Conservation (phyloP, 2,113 vertebrate species). For the Gulo gulo region DNA sequence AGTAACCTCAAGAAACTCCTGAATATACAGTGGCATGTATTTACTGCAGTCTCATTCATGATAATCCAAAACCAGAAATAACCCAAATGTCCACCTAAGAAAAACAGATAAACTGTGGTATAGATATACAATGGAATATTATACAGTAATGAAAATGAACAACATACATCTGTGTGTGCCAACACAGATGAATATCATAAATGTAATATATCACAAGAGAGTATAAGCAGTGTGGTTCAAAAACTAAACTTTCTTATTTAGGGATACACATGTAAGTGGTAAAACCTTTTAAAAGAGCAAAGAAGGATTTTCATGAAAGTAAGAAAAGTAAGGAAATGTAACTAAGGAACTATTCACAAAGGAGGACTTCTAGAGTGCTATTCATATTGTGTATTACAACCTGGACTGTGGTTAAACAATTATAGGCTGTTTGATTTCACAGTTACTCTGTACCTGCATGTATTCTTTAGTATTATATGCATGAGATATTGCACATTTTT, state of each 20-base stretch:
- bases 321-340: not conserved
- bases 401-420: not conserved
- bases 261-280: not conserved
- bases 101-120: not conserved
- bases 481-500: not conserved
- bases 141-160: not conserved
- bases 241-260: slow-evolving; percentile 5
- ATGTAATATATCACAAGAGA: not conserved
- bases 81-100: not conserved
- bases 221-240: not conserved
- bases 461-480: not conserved
- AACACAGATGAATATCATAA: not conserved
- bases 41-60: not conserved
- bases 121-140: not conserved
- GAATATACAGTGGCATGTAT: not conserved
- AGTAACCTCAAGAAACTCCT: not conserved
- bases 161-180: not conserved
- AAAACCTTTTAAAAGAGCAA: not conserved
- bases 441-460: not conserved
- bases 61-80: not conserved
- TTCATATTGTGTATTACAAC: not conserved
- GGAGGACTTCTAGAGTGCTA: not conserved
- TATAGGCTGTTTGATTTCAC: not conserved
- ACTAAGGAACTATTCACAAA: not conserved
- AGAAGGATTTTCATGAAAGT: not conserved